Evolutionary conservation across 2,888 invertebrate genomes (phyloP).

Genomic region (Mimas tiliae): DNA sequence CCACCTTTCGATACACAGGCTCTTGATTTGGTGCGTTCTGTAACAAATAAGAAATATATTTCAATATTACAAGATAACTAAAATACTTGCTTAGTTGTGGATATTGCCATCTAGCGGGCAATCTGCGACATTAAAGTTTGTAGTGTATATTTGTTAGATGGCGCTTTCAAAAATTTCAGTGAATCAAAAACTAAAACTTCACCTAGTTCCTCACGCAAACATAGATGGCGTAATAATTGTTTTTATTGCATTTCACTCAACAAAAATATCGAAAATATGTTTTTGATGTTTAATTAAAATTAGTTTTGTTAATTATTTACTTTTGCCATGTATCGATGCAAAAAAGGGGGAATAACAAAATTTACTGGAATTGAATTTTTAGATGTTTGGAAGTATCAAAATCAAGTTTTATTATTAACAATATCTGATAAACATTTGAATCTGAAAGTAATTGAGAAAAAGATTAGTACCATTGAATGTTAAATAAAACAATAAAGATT

Average conservation of each 20-base stretch:
- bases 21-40: slow-evolving; percentile 89
- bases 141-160: not conserved
- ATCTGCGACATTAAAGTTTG: not conserved
- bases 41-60: slow-evolving; percentile 64
- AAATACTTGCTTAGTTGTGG: not conserved
- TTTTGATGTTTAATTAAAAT: not conserved
- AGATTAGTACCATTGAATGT: too few species aligned
- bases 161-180: not conserved
- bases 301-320: too few species aligned
- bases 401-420: too few species aligned
- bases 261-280: too few species aligned
- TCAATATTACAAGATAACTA: slow-evolving; percentile 16
- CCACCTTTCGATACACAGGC: slow-evolving; percentile 94
- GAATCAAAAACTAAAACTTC: not conserved
- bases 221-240: not conserved
- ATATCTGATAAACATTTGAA: too few species aligned
- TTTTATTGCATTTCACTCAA: too few species aligned
- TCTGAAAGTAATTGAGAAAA: too few species aligned
- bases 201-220: not conserved
- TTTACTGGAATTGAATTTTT: too few species aligned
- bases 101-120: slow-evolving; percentile 47
- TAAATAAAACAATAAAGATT: too few species aligned
- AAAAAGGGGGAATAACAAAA: too few species aligned
- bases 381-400: too few species aligned
- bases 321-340: too few species aligned